A percentile compares a stretch with the other conserved stretches of the same genome.
Evolutionary conservation across 2,113 vertebrate genomes (phyloP).

Genomic region (Cairina moschata): DNA sequence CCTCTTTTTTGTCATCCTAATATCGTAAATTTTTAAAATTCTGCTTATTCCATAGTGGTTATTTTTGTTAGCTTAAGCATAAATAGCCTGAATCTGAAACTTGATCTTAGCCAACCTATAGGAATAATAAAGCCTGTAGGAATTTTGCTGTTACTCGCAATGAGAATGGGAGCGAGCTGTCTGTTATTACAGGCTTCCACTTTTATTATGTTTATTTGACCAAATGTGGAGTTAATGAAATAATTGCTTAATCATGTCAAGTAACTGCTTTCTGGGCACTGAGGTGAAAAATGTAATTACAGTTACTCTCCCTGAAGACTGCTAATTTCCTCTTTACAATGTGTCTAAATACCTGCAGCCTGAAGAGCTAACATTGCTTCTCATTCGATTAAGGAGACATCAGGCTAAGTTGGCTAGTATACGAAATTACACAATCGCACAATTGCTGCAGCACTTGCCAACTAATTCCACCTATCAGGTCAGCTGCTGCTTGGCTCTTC

Average conservation of each 20-base stretch:
- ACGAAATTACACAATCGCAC: slow-evolving; percentile 88
- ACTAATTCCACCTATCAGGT: slow-evolving; percentile 91
- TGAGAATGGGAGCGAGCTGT: background rate
- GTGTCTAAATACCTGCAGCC: slow-evolving; percentile 89
- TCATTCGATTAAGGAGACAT: slow-evolving; percentile 96
- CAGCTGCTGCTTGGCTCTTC: slow-evolving; percentile 80
- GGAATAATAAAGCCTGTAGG: background rate
- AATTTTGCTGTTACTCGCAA: background rate
- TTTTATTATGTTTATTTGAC: slow-evolving; percentile 46
- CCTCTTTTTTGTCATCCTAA: background rate
- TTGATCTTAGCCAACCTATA: background rate
- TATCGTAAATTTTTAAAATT: background rate
- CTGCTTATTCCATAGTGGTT: background rate
- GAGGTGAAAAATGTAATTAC: slow-evolving; percentile 70
- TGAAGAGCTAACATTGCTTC: slow-evolving; percentile 97
- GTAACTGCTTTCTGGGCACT: slow-evolving; percentile 63
- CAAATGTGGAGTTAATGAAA: slow-evolving; percentile 54
- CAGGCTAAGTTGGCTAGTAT: slow-evolving; percentile 95
- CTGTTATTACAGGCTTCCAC: slow-evolving; percentile 24
- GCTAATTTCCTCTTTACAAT: slow-evolving; percentile 80
- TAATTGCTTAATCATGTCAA: slow-evolving; percentile 58
- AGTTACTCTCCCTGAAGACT: slow-evolving; percentile 61
- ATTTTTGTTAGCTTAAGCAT: background rate
- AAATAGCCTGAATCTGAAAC: background rate
- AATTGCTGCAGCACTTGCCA: slow-evolving; percentile 91